A percentile compares a stretch with the other conserved stretches of the same genome.
These are phyloP conservation scores for Syngnathus floridae DNA, from an alignment of 2,113 vertebrate genomes.

Conservation along the genomic window DNA sequence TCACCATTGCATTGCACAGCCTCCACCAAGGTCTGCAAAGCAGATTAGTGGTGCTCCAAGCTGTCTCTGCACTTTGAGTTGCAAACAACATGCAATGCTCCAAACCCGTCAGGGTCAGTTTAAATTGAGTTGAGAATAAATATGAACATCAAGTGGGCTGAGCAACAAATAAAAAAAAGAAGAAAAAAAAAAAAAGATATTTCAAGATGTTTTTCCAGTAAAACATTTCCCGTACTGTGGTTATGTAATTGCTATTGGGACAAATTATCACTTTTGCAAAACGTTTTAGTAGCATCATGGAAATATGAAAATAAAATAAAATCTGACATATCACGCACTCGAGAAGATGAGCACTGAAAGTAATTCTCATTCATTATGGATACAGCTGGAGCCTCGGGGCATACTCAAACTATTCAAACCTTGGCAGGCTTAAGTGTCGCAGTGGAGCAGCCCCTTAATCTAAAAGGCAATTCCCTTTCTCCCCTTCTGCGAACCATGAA, in stretches of 20 bases:
- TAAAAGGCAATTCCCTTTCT: conserved; percentile 39
- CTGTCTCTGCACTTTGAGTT: conserved; percentile 41
- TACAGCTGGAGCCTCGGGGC: conserved; percentile 16
- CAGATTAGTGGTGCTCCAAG: conserved; percentile 39
- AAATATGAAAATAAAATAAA: conserved; percentile 4
- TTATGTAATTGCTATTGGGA: conserved; percentile 8
- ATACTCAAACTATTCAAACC: conserved; percentile 29
- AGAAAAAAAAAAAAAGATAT: conserved; percentile 13
- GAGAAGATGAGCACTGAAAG: conserved; percentile 13
- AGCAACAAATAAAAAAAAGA: conserved; percentile 27
- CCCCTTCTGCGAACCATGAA: conserved; percentile 34
- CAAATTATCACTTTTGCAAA: background rate
- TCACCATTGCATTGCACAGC: conserved; percentile 31
- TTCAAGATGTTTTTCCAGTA: conserved; percentile 28
- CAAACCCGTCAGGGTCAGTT: conserved; percentile 23
- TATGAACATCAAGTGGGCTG: conserved; percentile 27
- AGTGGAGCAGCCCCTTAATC: conserved; percentile 27
- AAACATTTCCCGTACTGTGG: conserved; percentile 9
- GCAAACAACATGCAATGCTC: conserved; percentile 16
- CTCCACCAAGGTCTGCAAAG: conserved; percentile 45
- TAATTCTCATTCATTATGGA: conserved; percentile 33
- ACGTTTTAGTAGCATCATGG: background rate
- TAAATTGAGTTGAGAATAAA: conserved; percentile 36
- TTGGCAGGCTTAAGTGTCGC: conserved; percentile 33
- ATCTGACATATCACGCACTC: background rate